Conservation (phyloP, 2,888 invertebrate genomes). For the Linyphia triangularis region DNA sequence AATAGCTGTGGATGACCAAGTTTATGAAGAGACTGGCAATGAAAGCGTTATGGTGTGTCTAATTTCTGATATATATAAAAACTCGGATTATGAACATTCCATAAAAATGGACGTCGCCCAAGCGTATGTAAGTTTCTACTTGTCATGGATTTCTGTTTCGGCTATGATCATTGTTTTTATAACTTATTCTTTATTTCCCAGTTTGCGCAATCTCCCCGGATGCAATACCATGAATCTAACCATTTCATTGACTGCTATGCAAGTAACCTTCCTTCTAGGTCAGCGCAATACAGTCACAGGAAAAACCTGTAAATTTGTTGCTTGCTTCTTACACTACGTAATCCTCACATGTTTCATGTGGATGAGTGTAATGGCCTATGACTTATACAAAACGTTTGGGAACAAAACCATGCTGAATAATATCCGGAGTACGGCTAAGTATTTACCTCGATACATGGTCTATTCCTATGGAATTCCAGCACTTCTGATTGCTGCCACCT, state of each 20-base stretch:
- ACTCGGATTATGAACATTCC: not conserved
- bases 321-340: slow-evolving; percentile 79
- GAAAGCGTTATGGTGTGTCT: slow-evolving; percentile 73
- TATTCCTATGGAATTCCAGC: slow-evolving; percentile 80
- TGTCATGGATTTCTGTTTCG: slow-evolving; percentile 78
- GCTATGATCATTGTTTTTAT: slow-evolving; percentile 78
- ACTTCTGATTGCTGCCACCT: slow-evolving; percentile 78
- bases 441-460: slow-evolving; percentile 75
- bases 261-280: slow-evolving; percentile 78
- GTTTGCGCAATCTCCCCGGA: slow-evolving; percentile 80
- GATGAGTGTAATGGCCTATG: slow-evolving; percentile 81
- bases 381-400: slow-evolving; percentile 80
- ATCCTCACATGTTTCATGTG: slow-evolving; percentile 80
- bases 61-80: not conserved
- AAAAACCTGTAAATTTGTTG: slow-evolving; percentile 78
- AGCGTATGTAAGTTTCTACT: slow-evolving; percentile 74
- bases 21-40: slow-evolving; percentile 72
- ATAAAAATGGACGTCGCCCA: slow-evolving; percentile 65
- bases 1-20: slow-evolving; percentile 6
- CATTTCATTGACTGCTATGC: slow-evolving; percentile 78
- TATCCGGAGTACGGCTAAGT: slow-evolving; percentile 72
- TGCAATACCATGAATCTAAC: slow-evolving; percentile 80
- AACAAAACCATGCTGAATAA: slow-evolving; percentile 72
- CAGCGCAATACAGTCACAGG: slow-evolving; percentile 75
- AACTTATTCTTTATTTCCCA: slow-evolving; percentile 79